These are phyloP conservation scores for Leptobrachium ailaonicum DNA, from an alignment of 2,113 vertebrate genomes.

Conservation along the genomic window DNA sequence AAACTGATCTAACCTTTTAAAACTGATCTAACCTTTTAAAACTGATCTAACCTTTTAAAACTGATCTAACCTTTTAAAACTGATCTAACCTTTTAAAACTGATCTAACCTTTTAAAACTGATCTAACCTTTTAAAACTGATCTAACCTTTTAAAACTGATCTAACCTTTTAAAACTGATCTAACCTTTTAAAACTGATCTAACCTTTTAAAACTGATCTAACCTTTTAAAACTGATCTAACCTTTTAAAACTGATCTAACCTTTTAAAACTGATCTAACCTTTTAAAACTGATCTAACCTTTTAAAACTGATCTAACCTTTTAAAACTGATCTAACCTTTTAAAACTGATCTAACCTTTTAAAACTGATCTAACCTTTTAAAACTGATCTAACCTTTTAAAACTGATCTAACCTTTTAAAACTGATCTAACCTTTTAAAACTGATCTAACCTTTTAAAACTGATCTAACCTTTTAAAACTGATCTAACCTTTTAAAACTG, in stretches of 20 bases:
- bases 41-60: too few species aligned
- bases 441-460: background rate
- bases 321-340: slow-evolving; percentile 1
- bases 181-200: background rate
- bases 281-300: background rate
- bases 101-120: background rate
- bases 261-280: background rate
- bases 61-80: background rate
- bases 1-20: too few species aligned
- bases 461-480: background rate
- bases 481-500: background rate
- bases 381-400: background rate
- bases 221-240: slow-evolving; percentile 1
- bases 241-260: background rate
- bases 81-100: background rate
- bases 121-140: slow-evolving; percentile 1
- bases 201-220: background rate
- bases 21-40: too few species aligned
- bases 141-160: background rate
- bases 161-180: background rate
- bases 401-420: background rate
- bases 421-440: background rate
- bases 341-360: background rate
- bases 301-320: background rate
- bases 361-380: background rate